Evolutionary conservation across 2,113 vertebrate species (phyloP), one percentile per base, ranked within the genome.

Genomic region (Zapornia atra): DNA sequence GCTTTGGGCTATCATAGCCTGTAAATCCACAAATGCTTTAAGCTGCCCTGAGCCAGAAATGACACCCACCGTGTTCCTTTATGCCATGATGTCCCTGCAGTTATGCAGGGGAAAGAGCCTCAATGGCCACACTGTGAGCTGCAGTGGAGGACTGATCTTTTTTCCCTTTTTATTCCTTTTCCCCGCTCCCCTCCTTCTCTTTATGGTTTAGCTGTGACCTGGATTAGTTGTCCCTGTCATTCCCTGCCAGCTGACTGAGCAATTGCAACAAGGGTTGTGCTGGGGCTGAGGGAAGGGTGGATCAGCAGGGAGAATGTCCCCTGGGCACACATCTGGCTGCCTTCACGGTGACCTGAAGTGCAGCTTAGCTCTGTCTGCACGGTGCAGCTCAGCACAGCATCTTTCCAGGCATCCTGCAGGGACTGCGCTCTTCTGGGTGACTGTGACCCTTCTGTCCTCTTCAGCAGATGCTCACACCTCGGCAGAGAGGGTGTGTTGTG

Each of bases 1-100:
- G 31, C 42, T 86, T 82, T 56, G 48, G 46, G 48, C 73, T 96
- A 87, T 96, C 88, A 85, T 79, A 92, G 81, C 50, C 20, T 50
- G 29, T 76, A 89, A 91, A 92, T 82, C 81, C 48, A 25, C 56
- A 94, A 92, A 94, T 60, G 46, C 48, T 91, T 86, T 92, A 97
- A 94, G 11, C 80, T 87, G 33, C 61, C 24, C 34, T 87, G 82
- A 96, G 15, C 42, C 57, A 91, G 72, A 89, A 76, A 64, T 79
- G 69, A 76, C 38, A 87, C 53, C 38, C 56, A 88, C 91, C 82
- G 29, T 33, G 24, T 68, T 86, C 42, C 42, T 75, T 81, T 91
- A 51, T 8, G 29, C 46, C 5, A 2, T 10, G 20, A 24, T n/a
- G 19, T 77, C 84, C 34, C 34, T 79, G 75, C 9, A 6, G 20